Percentiles rank a stretch among this genome's conserved stretches.
Evolutionary conservation across 2,888 invertebrate genomes (phyloP).

Genomic region (Sinohyriopsis cumingii): DNA sequence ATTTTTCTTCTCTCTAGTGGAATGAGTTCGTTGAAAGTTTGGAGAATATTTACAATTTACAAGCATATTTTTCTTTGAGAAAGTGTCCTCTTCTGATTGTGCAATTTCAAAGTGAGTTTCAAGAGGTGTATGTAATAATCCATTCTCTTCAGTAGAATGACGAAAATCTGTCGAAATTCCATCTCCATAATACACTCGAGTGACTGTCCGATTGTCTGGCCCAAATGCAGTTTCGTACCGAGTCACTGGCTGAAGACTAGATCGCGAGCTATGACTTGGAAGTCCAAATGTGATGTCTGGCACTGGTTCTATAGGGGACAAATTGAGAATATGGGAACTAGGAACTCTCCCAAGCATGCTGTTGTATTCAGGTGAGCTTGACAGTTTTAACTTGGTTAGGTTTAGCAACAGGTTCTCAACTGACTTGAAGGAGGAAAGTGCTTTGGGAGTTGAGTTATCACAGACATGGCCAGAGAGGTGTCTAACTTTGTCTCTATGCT

Average conservation of each 20-base stretch:
- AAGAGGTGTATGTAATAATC: slow-evolving; percentile 37
- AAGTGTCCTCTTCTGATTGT: slow-evolving; percentile 7
- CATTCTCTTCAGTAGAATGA: slow-evolving; percentile 40
- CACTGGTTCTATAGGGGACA: slow-evolving; percentile 47
- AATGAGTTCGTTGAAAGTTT: slow-evolving; percentile 20
- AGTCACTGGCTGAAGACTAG: slow-evolving; percentile 46
- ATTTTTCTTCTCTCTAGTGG: slow-evolving; percentile 19
- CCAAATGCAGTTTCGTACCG: slow-evolving; percentile 64
- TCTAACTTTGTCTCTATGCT: slow-evolving; percentile 19
- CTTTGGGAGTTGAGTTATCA: slow-evolving; percentile 33
- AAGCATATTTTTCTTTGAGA: slow-evolving; percentile 1
- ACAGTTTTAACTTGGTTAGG: slow-evolving; percentile 36
- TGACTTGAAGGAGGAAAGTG: slow-evolving; percentile 57
- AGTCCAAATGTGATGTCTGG: slow-evolving; percentile 20
- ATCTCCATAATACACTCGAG: slow-evolving; percentile 58
- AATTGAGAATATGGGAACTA: slow-evolving; percentile 43
- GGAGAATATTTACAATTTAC: too few relatives aligned
- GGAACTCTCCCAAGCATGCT: slow-evolving; percentile 20
- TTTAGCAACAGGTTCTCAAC: slow-evolving; percentile 65
- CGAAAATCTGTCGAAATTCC: slow-evolving; percentile 57
- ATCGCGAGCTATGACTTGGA: slow-evolving; percentile 12
- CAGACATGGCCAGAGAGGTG: slow-evolving; percentile 10
- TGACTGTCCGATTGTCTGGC: slow-evolving; percentile 63
- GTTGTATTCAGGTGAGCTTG: slow-evolving; percentile 15
- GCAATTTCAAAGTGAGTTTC: slow-evolving; percentile 57